phyloP scores from a whole-genome alignment of 2,797 vertebrate species.

The Craterocephalus amniculus region DNA sequence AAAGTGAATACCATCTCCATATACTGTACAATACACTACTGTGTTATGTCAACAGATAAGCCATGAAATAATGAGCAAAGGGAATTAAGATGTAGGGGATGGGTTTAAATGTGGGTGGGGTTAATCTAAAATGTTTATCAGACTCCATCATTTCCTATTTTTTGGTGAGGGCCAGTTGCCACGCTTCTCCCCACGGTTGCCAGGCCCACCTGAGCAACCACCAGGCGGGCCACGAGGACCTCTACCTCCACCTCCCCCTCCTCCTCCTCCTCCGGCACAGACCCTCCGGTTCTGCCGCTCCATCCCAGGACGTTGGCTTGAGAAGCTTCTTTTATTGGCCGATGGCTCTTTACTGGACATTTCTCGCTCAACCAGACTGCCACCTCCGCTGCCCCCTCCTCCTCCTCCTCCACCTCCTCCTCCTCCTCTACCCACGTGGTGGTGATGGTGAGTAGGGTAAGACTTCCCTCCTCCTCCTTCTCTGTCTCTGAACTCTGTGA shows the following conservation, averaged over 20 bases:
- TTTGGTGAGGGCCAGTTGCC: conserved; percentile 92
- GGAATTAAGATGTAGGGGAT: conserved; percentile 48
- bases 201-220: conserved; percentile 72
- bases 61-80: conserved; percentile 61
- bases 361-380: conserved; percentile 74
- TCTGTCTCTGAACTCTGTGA: conserved; percentile 89
- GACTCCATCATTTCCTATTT: conserved; percentile 87
- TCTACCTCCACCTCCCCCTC: conserved; percentile 78
- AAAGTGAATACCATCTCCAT: conserved; percentile 75
- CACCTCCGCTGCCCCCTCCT: conserved; percentile 66
- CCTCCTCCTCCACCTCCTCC: conserved; percentile 68
- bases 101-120: conserved; percentile 37
- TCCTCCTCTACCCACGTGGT: conserved; percentile 74
- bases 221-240: conserved; percentile 80
- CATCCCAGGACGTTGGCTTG: conserved; percentile 93
- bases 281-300: conserved; percentile 92
- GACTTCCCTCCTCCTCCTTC: conserved; percentile 75
- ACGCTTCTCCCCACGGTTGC: conserved; percentile 83
- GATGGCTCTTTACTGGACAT: conserved; percentile 79
- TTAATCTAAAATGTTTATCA: conserved; percentile 69
- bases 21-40: conserved; percentile 80
- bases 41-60: conserved; percentile 70
- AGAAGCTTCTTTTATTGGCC: conserved; percentile 91
- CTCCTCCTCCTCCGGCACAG: conserved; percentile 77
- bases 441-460: conserved; percentile 79